Evolutionary conservation across 2,888 invertebrate species (phyloP), one percentile per base, ranked within the genome.

Genomic region (Acanthopleura granulata): DNA sequence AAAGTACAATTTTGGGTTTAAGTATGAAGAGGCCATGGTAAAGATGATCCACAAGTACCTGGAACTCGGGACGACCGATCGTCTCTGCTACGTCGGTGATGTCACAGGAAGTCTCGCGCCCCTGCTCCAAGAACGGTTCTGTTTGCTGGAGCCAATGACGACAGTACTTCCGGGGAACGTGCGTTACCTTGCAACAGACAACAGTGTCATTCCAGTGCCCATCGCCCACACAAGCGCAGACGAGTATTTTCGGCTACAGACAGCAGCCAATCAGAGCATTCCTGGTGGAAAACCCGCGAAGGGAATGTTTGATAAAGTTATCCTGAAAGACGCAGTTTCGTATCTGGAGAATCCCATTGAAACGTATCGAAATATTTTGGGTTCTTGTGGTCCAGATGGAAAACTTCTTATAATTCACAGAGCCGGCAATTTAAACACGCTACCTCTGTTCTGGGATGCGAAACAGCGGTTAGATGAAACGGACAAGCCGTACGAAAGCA

Each of bases 61-160:
- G 51, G 88, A 89, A 62, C 79, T 89, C 1, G 86, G 82, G 16
- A 88, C 88, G 3, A 84, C 84, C 0, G 88, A 89, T 78, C 79
- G 80, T 15, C 77, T 89, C 66, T 87, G 88, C 72, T 89, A 89
- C 75, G 83, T 89, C 11, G 89, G 89, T 9, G 86, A 88, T 57
- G 61, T 78, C 12, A 86, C 85, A 73, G 89, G 88, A 9, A 85
- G 84, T 62, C 76, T 88, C 27, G 86, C 84, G 0, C 81, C 83
- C 15, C 74, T 80, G n/a, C 79, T 88, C 1, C 82, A 78, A 71
- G 74, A 83, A 15, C 82, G 84, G 70, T 89, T 89, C 80, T 88
- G 89, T 76, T 79, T 89, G 12, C 77, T 88, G 22, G 83, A 88
- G 66, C 87, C 88, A 0, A 83, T 88, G 11, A 81, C 83, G 27